phyloP scores from a whole-genome alignment of 2,888 invertebrate genomes.

The Galerucella calmariensis region DNA sequence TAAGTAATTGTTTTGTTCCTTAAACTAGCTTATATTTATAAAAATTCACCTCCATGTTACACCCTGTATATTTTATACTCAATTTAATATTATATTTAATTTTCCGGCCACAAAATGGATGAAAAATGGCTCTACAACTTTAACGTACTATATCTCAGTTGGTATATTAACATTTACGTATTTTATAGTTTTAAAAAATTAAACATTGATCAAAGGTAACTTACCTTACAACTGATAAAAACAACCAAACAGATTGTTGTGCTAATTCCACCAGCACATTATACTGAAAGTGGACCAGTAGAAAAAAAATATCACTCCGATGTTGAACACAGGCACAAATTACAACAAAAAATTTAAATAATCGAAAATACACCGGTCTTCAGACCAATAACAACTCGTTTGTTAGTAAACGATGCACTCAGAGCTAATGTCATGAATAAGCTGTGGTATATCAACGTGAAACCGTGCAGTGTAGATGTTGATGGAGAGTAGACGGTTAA shows the following conservation, averaged over 20 bases:
- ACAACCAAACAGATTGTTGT: constrained; percentile 1
- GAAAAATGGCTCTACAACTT: no score
- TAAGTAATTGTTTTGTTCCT: no score
- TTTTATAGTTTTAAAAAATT: no score
- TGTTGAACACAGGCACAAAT: constrained; percentile 10
- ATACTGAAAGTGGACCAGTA: constrained; percentile 19
- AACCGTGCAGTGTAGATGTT: background rate
- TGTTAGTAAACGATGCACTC: constrained; percentile 1
- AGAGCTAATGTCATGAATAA: no score
- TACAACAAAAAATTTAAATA: background rate
- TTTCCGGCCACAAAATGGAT: no score
- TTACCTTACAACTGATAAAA: constrained; percentile 7
- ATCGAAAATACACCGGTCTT: constrained; percentile 16
- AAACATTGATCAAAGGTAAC: background rate
- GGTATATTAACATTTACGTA: no score
- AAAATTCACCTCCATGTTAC: no score
- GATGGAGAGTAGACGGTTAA: constrained; percentile 3
- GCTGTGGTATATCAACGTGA: background rate
- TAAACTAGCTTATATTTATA: no score
- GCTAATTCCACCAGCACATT: constrained; percentile 4
- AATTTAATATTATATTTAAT: no score
- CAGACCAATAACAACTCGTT: constrained; percentile 19
- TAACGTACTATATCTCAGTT: no score
- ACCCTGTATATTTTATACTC: no score
- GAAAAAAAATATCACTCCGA: constrained; percentile 20